phyloP scores from a whole-genome alignment of 2,888 invertebrate species.

The Caenorhabditis zanzibari region DNA sequence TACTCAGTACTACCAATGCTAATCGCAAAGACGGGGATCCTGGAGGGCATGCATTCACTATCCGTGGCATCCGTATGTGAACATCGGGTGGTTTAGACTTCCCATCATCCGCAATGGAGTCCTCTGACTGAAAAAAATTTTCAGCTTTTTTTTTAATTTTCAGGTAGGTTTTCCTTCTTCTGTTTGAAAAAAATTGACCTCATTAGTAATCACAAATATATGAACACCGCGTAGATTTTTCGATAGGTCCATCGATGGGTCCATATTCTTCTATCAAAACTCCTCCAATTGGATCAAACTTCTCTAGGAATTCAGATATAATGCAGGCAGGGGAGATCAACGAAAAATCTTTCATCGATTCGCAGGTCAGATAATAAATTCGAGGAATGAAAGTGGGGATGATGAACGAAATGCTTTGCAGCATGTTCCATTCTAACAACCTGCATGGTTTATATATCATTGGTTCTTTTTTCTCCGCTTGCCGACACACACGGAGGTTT shows the following conservation, averaged over 20 bases:
- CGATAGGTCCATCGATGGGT: constrained; percentile 23
- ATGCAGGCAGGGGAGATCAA: constrained; percentile 18
- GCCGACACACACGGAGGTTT: constrained; percentile 49
- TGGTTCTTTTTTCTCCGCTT: constrained; percentile 2
- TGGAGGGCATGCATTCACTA: constrained; percentile 56
- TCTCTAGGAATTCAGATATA: constrained; percentile 27
- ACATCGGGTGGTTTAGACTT: constrained; percentile 57
- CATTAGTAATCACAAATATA: constrained; percentile 46
- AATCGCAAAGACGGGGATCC: constrained; percentile 64
- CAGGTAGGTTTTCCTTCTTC: no score
- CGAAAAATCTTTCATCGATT: constrained; percentile 56
- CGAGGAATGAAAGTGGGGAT: constrained; percentile 7
- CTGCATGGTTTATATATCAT: constrained; percentile 60
- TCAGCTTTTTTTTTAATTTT: neutral
- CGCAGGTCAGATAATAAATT: constrained; percentile 21
- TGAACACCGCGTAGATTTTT: constrained; percentile 29
- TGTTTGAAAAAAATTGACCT: constrained; percentile 45
- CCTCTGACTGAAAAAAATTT: constrained; percentile 46
- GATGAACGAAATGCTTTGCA: constrained; percentile 40
- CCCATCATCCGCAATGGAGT: constrained; percentile 35
- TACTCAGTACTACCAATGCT: constrained; percentile 73
- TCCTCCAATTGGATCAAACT: constrained; percentile 59
- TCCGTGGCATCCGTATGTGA: constrained; percentile 62
- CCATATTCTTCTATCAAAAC: constrained; percentile 36
- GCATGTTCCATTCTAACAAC: constrained; percentile 35